phyloP scores from a whole-genome alignment of 2,888 invertebrate species.

The Melikaiella ostensackeni region DNA sequence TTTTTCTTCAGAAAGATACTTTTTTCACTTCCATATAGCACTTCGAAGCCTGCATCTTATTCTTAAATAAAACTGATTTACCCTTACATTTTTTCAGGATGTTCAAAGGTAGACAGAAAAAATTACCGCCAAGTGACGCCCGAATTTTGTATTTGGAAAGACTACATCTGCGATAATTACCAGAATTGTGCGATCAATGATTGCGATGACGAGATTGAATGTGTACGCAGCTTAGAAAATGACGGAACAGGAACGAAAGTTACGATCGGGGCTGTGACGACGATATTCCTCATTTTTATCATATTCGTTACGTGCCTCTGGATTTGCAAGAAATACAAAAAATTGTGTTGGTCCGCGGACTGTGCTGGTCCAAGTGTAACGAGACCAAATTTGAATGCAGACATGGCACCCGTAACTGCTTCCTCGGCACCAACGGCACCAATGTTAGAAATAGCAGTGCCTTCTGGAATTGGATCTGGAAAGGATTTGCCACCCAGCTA shows the following conservation, averaged over 20 bases:
- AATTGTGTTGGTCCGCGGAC: conserved; percentile 78
- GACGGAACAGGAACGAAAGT: conserved; percentile 74
- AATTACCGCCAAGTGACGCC: conserved; percentile 60
- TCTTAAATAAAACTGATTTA: neutral
- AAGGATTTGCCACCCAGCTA: conserved; percentile 81
- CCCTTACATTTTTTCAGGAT: conserved; percentile 57
- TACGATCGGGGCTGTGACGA: conserved; percentile 78
- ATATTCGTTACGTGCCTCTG: conserved; percentile 78
- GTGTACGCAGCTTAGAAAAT: conserved; percentile 62
- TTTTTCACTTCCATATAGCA: no score
- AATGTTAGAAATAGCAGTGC: conserved; percentile 71
- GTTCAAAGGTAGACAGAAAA: conserved; percentile 57
- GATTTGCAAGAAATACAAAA: conserved; percentile 77
- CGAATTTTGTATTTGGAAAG: conserved; percentile 75
- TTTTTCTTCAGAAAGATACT: no score
- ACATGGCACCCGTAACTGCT: conserved; percentile 59
- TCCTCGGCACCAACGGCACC: conserved; percentile 70
- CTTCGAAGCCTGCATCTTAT: no score
- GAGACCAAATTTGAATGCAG: conserved; percentile 59
- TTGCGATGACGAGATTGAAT: conserved; percentile 78
- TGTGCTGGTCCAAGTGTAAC: conserved; percentile 71
- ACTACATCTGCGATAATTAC: conserved; percentile 76
- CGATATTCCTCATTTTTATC: conserved; percentile 77
- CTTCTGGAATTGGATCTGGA: conserved; percentile 71
- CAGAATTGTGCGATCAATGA: conserved; percentile 77